Evolutionary conservation across 2,888 invertebrate genomes (phyloP), one percentile per base, ranked within the genome.

Genomic region (Mythimna loreyi): DNA sequence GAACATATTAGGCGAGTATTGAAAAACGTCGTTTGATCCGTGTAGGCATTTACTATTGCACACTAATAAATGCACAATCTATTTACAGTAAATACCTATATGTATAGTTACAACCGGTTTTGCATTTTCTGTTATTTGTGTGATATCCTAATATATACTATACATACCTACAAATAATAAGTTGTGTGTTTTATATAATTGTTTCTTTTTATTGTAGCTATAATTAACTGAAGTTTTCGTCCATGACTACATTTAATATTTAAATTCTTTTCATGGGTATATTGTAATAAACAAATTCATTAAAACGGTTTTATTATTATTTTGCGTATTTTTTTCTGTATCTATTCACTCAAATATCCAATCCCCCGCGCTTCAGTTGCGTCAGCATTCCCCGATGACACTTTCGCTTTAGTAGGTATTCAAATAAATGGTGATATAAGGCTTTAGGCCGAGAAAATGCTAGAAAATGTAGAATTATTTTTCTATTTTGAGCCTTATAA

Each of bases 61-160:
- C n/a, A 52, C 9, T 25, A n/a, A n/a, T 11, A 28, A 23, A 50
- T 50, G 25, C 50, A 50, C 25, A 50, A 50, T 16, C 13, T 16
- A 25, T 25, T 52, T 28, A n/a, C 8, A 28, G 43, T n/a, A 45
- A 8, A 7, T n/a, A 45, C 2, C n/a, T 45, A n/a, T 8, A 45
- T 11, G 13, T 16, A 9, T 19, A 28, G 9, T 28, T 52, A 9
- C 28, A n/a, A 28, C 8, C n/a, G 19, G 16, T 50, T 52, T 28
- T 28, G 52, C 28, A 52, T 52, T 52, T 52, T 52, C 28, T 52
- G 52, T 52, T 43, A 19, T 50, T 16, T 52, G 52, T 52, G 52
- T 28, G 52, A 52, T 28, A 52, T 19, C 52, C 4, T 25, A 25
- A 19, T 52, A 50, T 25, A 28, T 28, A 3, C 16, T 50, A 25